These are phyloP conservation scores for Pyrgus malvae DNA, from an alignment of 2,888 invertebrate species.

Conservation along the genomic window DNA sequence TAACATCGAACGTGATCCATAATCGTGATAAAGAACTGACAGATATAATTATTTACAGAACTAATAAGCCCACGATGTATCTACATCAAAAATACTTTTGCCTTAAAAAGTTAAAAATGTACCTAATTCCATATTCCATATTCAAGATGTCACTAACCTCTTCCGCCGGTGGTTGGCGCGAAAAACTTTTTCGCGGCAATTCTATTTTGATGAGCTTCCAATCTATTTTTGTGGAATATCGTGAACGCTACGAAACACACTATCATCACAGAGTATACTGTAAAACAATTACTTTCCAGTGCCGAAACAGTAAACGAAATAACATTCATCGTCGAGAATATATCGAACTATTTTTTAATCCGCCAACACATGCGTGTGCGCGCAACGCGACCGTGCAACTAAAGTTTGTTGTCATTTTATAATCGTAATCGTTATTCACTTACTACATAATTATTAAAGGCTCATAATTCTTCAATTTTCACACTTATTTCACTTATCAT, in stretches of 20 bases:
- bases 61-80: too few relatives aligned
- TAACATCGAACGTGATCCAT: too few relatives aligned
- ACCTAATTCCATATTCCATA: too few relatives aligned
- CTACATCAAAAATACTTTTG: too few relatives aligned
- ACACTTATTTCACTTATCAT: not conserved
- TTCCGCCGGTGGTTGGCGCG: slow-evolving; percentile 49
- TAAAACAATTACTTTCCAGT: slow-evolving; percentile 70
- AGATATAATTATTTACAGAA: too few relatives aligned
- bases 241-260: slow-evolving; percentile 65
- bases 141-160: slow-evolving; percentile 49
- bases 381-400: slow-evolving; percentile 17
- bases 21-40: too few relatives aligned
- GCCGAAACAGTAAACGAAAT: slow-evolving; percentile 67
- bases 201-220: slow-evolving; percentile 54
- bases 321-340: slow-evolving; percentile 56
- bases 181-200: slow-evolving; percentile 52
- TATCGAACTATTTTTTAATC: slow-evolving; percentile 4
- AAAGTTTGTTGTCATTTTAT: slow-evolving; percentile 32
- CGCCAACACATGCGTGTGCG: slow-evolving; percentile 17
- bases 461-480: not conserved
- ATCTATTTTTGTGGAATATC: slow-evolving; percentile 64
- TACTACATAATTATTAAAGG: not conserved
- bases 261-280: slow-evolving; percentile 62
- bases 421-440: slow-evolving; percentile 23
- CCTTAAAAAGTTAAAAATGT: too few relatives aligned